Conservation (phyloP, 2,888 invertebrate genomes). For the Eurois occulta region DNA sequence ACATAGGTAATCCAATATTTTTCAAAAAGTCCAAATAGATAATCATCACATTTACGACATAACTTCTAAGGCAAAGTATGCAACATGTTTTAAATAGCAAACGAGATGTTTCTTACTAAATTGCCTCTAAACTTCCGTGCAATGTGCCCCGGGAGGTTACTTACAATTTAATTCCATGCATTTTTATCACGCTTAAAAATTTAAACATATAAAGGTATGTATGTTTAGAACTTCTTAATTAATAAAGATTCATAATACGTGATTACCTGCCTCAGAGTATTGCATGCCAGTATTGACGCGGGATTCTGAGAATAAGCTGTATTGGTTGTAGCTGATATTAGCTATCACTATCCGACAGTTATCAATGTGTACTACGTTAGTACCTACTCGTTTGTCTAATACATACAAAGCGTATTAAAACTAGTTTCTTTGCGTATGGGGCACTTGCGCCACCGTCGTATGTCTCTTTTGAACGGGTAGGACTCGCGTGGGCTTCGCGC, state of each 20-base stretch:
- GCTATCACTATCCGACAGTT: neutral
- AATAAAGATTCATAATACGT: neutral
- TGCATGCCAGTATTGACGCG: neutral
- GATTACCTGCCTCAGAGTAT: neutral
- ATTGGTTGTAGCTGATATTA: neutral
- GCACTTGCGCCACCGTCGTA: neutral
- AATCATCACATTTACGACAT: neutral
- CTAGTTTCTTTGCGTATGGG: neutral
- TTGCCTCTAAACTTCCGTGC: conserved; percentile 15
- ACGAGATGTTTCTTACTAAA: conserved; percentile 27
- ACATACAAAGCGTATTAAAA: conserved; percentile 20
- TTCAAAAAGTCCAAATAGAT: neutral
- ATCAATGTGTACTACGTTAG: neutral
- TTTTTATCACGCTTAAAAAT: conserved; percentile 13
- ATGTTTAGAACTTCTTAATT: too few relatives aligned
- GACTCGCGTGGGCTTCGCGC: conserved; percentile 11
- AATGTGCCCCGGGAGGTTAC: conserved; percentile 29
- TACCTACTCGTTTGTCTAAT: neutral
- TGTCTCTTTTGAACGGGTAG: conserved; percentile 6
- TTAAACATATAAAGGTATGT: neutral
- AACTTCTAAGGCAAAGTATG: neutral
- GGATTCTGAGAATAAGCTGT: neutral
- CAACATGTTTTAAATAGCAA: conserved; percentile 14
- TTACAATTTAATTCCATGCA: conserved; percentile 34
- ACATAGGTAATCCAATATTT: neutral